These are phyloP conservation scores for Lota lota DNA, from an alignment of 2,113 vertebrate genomes.

Conservation along the genomic window DNA sequence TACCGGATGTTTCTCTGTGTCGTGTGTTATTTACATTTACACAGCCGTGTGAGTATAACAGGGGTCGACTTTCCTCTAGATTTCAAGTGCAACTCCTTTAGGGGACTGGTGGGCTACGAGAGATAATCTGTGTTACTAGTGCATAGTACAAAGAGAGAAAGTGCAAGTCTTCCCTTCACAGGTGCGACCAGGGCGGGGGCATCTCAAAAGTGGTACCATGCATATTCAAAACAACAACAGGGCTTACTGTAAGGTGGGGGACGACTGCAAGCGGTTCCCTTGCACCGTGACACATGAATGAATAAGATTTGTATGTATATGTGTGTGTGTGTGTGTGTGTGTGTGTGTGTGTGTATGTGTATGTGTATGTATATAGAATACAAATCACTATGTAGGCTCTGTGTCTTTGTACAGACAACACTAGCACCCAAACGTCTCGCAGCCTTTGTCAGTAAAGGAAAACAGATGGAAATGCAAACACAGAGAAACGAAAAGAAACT, in stretches of 20 bases:
- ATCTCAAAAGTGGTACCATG: constrained; percentile 71
- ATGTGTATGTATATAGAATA: neutral
- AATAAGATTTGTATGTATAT: too few species aligned
- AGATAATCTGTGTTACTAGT: constrained; percentile 58
- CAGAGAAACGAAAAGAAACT: neutral
- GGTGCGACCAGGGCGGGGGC: constrained; percentile 60
- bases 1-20: constrained; percentile 55
- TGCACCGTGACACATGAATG: constrained; percentile 1
- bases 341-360: too few species aligned
- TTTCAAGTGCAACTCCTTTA: neutral
- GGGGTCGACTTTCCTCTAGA: too few species aligned
- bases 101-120: constrained; percentile 24
- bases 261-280: constrained; percentile 33
- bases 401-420: constrained; percentile 27
- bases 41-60: constrained; percentile 61
- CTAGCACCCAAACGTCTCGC: constrained; percentile 58
- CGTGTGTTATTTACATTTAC: constrained; percentile 75
- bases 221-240: constrained; percentile 59
- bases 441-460: constrained; percentile 31
- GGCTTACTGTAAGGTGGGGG: constrained; percentile 43
- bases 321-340: too few species aligned
- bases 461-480: constrained; percentile 8
- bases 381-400: constrained; percentile 24
- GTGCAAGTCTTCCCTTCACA: constrained; percentile 72
- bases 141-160: constrained; percentile 76